A percentile compares a stretch with the other conserved stretches of the same genome.
These are phyloP conservation scores for Clunio marinus DNA, from an alignment of 2,888 invertebrate genomes.

Conservation along the genomic window DNA sequence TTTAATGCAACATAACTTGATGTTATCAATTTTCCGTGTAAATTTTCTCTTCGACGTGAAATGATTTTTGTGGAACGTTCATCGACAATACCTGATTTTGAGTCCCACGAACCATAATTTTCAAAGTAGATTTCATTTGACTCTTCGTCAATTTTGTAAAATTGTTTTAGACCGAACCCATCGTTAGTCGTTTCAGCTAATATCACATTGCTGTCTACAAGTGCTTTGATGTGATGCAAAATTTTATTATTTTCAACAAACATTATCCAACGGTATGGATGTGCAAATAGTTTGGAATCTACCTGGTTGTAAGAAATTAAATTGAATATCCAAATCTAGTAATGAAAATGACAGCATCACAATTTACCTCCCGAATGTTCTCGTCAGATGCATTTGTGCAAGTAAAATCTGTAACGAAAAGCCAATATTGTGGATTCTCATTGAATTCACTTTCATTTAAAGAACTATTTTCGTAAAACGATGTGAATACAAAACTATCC, in stretches of 20 bases:
- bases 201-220: slow-evolving; percentile 17
- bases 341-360: not conserved
- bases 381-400: slow-evolving; percentile 22
- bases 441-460: slow-evolving; percentile 26
- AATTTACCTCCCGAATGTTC: slow-evolving; percentile 30
- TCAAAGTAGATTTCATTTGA: slow-evolving; percentile 22
- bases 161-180: slow-evolving; percentile 25
- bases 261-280: slow-evolving; percentile 31
- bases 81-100: slow-evolving; percentile 20
- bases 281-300: slow-evolving; percentile 7
- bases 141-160: slow-evolving; percentile 27
- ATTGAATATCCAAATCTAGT: not conserved
- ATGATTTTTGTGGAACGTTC: slow-evolving; percentile 8
- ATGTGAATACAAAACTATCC: slow-evolving; percentile 11
- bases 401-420: slow-evolving; percentile 18
- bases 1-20: slow-evolving; percentile 10
- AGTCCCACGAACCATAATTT: slow-evolving; percentile 17
- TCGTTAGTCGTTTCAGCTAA: not conserved
- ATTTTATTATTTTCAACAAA: slow-evolving; percentile 9
- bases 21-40: slow-evolving; percentile 24
- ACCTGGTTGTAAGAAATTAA: not conserved
- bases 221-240: slow-evolving; percentile 9
- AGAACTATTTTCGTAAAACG: slow-evolving; percentile 17
- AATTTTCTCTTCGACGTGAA: slow-evolving; percentile 11
- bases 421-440: slow-evolving; percentile 20